Evolutionary conservation across 92 coral and sea anemone genomes (phyloP).

Genomic region (Bergia sp.): DNA sequence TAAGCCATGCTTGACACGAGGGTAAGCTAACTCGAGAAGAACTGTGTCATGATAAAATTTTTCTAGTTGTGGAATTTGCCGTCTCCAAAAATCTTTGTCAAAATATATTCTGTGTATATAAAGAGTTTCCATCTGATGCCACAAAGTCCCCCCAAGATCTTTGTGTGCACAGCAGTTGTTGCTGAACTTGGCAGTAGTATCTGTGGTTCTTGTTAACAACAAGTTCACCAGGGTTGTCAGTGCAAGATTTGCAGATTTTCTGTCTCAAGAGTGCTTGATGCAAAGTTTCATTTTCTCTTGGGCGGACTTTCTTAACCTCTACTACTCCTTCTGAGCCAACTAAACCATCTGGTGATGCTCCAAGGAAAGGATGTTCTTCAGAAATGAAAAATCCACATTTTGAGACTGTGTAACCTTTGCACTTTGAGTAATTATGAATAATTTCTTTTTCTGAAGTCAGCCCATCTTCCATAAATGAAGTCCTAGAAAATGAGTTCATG

Average conservation of each 20-base stretch:
- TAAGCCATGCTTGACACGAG: constrained; percentile 53
- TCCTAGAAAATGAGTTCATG: constrained; percentile 32
- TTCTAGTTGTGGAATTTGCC: constrained; percentile 44
- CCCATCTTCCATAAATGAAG: constrained; percentile 53
- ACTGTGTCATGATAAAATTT: constrained; percentile 42
- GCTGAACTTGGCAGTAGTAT: constrained; percentile 50
- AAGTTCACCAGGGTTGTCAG: constrained; percentile 45
- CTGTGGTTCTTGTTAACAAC: constrained; percentile 51
- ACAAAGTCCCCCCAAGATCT: constrained; percentile 58
- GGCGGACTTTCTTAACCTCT: constrained; percentile 53
- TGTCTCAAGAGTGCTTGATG: constrained; percentile 52
- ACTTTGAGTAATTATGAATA: constrained; percentile 41
- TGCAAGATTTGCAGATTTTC: constrained; percentile 37
- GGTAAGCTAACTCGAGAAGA: constrained; percentile 58
- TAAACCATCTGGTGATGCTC: constrained; percentile 58
- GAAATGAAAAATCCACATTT: constrained; percentile 46
- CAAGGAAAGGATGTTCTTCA: constrained; percentile 53
- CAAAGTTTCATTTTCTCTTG: constrained; percentile 54
- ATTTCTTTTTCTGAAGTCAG: constrained; percentile 42
- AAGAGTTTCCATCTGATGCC: constrained; percentile 47
- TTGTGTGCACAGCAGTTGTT: constrained; percentile 42
- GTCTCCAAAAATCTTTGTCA: constrained; percentile 51
- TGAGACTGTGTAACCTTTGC: constrained; percentile 44
- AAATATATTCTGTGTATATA: constrained; percentile 38
- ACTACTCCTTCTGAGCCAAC: constrained; percentile 50